Conservation (phyloP, 2,113 vertebrate genomes). For the Ammodramus savannarum region DNA sequence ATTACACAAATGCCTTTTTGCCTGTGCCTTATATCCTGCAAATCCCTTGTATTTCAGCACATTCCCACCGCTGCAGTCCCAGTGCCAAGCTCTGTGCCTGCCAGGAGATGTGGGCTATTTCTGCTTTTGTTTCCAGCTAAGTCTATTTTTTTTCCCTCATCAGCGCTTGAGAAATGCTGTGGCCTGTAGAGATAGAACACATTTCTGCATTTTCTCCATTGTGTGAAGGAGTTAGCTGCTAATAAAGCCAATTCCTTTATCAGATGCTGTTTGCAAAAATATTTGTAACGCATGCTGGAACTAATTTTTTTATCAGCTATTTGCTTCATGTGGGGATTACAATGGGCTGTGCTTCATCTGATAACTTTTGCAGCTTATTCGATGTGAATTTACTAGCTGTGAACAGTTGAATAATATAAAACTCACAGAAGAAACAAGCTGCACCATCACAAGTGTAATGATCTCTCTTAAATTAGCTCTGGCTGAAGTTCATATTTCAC, state of each 20-base stretch:
- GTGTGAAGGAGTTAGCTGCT: not conserved
- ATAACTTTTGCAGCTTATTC: conserved; percentile 52
- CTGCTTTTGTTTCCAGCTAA: not conserved
- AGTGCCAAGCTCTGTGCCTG: not conserved
- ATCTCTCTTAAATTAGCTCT: conserved; percentile 40
- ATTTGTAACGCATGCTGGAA: not conserved
- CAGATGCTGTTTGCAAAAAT: conserved; percentile 21
- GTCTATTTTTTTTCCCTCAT: not conserved
- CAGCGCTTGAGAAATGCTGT: not conserved
- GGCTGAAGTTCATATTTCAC: conserved; percentile 51
- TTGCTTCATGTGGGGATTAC: conserved; percentile 6
- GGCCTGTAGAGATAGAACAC: not conserved
- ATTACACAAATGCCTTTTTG: not conserved
- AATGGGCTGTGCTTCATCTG: conserved; percentile 14
- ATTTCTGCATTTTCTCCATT: not conserved
- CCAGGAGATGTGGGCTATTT: not conserved
- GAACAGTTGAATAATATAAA: conserved; percentile 37
- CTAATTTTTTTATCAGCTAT: conserved; percentile 25
- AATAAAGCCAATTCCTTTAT: conserved; percentile 20
- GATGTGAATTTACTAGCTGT: conserved; percentile 64
- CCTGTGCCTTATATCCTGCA: not conserved
- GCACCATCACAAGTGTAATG: not conserved
- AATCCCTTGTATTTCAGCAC: not conserved
- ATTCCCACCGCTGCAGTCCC: not conserved
- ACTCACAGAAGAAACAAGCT: conserved; percentile 34